Evolutionary conservation across 2,113 vertebrate species (phyloP), one percentile per base, ranked within the genome.

Genomic region (Tachuris rubrigastra): DNA sequence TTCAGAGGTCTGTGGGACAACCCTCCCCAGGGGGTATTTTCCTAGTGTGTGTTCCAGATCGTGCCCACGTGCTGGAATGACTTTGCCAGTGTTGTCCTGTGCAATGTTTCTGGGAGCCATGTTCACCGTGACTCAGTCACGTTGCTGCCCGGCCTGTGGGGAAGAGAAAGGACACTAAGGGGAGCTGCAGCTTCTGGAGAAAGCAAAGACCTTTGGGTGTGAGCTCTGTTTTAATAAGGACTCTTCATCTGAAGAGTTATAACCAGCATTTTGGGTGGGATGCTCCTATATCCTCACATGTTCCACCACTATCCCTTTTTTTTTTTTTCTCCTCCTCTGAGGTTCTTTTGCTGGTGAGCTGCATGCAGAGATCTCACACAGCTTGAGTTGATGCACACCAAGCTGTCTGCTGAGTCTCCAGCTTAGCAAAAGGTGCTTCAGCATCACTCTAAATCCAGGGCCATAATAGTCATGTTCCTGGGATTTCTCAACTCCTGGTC

Each of bases 41-140:
- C n/a, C 31, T 17, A 3, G 2, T 18, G 16, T 19, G 23, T 16
- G 8, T 31, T 39, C 31, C n/a, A 30, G 42, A 4, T 49, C 19
- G 16, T 75, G 19, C 52, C 58, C 1, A 0, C 8, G 14, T 23
- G 23, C 17, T 41, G 47, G 31, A 37, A 35, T n/a, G 0, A 0
- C 55, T 52, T 88, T 91, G 6, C 41, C 20, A 47, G 1, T 33
- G 22, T 25, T n/a, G 15, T 23, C 39, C 52, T 60, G 21, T 27
- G 42, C 10, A 6, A 2, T 35, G 47, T 47, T 73, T 44, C 25
- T 27, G 58, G 30, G n/a, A 35, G 37, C 10, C 33, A 13, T 23
- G 27, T 9, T 55, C 17, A 2, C 4, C 6, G 8, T 2, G 44
- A 73, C 68, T 58, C 33, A 12, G 30, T 49, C 28, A 22, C 1